Evolutionary conservation across 2,888 invertebrate species (phyloP).

Genomic region (Lathronympha strigana): DNA sequence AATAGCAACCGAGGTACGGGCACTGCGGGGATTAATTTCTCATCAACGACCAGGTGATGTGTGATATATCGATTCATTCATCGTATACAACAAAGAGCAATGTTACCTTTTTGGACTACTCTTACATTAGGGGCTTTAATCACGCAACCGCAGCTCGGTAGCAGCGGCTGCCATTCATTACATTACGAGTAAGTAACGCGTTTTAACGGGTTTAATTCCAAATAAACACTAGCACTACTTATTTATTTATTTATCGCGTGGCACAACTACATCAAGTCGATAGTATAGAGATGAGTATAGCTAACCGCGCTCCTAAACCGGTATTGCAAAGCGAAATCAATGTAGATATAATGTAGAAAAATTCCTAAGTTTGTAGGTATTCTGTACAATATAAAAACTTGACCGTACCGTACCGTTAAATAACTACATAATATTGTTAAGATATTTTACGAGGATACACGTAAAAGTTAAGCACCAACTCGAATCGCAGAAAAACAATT

Average conservation of each 20-base stretch:
- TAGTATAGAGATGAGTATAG: not conserved
- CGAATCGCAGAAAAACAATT: too few relatives aligned
- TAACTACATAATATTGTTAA: too few relatives aligned
- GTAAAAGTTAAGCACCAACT: too few relatives aligned
- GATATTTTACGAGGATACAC: too few relatives aligned
- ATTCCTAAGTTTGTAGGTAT: too few relatives aligned
- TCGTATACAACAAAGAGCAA: conserved; percentile 1
- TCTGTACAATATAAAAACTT: too few relatives aligned
- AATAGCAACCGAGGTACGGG: conserved; percentile 19
- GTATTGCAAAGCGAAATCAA: too few relatives aligned
- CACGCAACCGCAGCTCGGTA: not conserved
- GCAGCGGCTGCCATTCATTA: not conserved
- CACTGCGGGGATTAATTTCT: conserved; percentile 35
- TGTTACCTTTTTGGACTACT: not conserved
- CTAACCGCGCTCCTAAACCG: too few relatives aligned
- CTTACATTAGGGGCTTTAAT: not conserved
- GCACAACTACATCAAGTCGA: not conserved
- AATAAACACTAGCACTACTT: not conserved
- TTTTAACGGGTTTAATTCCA: not conserved
- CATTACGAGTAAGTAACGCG: not conserved
- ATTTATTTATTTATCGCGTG: not conserved
- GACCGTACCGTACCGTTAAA: too few relatives aligned
- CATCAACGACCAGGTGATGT: conserved; percentile 33
- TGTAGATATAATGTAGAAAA: too few relatives aligned
- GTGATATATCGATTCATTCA: conserved; percentile 22